Evolutionary conservation across 2,888 invertebrate species (phyloP).

Genomic region (Apamea monoglypha): DNA sequence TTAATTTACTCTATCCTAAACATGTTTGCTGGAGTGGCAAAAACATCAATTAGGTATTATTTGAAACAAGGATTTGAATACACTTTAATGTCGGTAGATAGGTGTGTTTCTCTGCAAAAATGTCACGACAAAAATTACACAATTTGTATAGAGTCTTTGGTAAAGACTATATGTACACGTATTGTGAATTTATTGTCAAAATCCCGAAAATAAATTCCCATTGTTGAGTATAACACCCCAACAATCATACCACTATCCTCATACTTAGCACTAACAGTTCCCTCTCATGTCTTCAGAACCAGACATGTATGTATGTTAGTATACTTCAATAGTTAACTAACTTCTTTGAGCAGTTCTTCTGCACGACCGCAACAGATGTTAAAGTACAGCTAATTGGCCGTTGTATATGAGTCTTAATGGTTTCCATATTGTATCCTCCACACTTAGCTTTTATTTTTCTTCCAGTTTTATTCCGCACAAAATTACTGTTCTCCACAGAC

Average conservation of each 20-base stretch:
- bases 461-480: conserved; percentile 44
- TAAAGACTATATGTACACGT: neutral
- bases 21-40: neutral
- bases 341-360: conserved; percentile 17
- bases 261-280: neutral
- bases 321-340: conserved; percentile 13
- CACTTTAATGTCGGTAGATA: neutral
- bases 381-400: conserved; percentile 48
- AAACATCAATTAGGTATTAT: neutral
- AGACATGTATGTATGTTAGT: neutral
- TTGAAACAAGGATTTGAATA: neutral
- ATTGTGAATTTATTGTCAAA: too few relatives aligned
- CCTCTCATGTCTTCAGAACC: neutral
- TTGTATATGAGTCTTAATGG: conserved; percentile 37
- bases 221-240: neutral
- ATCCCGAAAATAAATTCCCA: neutral
- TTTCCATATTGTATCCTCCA: conserved; percentile 35
- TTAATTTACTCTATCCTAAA: neutral
- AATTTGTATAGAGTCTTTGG: too few relatives aligned
- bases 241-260: neutral
- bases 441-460: conserved; percentile 52
- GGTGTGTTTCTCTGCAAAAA: neutral
- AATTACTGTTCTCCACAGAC: conserved; percentile 52
- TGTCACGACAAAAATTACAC: neutral
- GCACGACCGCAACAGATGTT: conserved; percentile 36